Conservation (phyloP, 1,140 invertebrate species). For the Procambarus clarkii region DNA sequence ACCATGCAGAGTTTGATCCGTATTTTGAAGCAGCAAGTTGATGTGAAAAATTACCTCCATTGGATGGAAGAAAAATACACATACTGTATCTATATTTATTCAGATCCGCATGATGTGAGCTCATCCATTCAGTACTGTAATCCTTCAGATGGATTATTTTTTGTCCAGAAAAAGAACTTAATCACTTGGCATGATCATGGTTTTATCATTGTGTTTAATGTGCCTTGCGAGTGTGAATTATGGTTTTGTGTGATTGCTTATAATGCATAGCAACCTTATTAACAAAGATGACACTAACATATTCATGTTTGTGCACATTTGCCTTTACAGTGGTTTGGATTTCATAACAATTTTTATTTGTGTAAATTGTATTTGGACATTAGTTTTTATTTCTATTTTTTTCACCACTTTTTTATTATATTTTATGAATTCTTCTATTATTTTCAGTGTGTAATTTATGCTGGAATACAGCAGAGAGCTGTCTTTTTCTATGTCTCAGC, state of each 20-base stretch:
- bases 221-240: not conserved
- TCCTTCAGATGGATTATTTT: not conserved
- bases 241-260: not conserved
- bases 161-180: not conserved
- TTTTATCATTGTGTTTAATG: not conserved
- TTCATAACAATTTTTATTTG: too few species aligned
- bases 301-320: too few species aligned
- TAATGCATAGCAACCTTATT: not conserved
- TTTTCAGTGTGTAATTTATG: too few species aligned
- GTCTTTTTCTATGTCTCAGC: too few species aligned
- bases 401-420: too few species aligned
- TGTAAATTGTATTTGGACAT: too few species aligned
- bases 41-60: slow-evolving; percentile 28
- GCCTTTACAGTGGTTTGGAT: too few species aligned
- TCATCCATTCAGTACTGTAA: not conserved
- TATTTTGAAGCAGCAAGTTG: slow-evolving; percentile 1
- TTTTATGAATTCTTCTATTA: too few species aligned
- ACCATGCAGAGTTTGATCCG: not conserved
- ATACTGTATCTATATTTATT: not conserved
- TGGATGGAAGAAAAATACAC: not conserved
- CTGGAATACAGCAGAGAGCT: too few species aligned
- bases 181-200: not conserved
- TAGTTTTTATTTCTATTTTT: too few species aligned
- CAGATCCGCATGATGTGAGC: not conserved
- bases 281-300: not conserved